Evolutionary conservation across 2,797 vertebrate genomes (phyloP), one percentile per base, ranked within the genome.

Genomic region (Hylomyscus alleni): DNA sequence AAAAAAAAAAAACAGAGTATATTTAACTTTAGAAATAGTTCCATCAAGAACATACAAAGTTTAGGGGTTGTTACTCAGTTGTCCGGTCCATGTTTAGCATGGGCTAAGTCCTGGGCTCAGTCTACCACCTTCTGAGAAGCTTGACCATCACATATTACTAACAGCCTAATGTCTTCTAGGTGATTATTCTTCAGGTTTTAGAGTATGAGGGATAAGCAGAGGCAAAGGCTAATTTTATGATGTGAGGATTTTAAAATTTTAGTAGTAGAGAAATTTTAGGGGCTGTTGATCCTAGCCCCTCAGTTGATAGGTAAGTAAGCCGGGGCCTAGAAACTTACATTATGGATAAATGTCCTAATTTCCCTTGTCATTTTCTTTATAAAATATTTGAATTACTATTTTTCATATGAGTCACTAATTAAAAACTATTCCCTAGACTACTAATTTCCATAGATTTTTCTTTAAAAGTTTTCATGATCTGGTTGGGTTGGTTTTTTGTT

Each of bases 11-110:
- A 65, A 47, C 31, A 13, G 6, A 24, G 60, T 86, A 9, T 78
- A 40, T 86, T 90, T 88, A 56, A 81, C 60, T 89, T 93, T 89
- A 95, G 89, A 94, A 94, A 85, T 83, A 85, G 60, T 90, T 75
- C 22, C 77, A 75, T 93, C 54, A 83, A 86, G 89, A 91, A 52
- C 65, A 90, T 92, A 76, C 11, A 34, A 47, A 76, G 24, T 26
- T 72, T 20, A 85, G 15, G 6, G 44, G 29, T 67, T 50, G 82
- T 34, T 85, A 84, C 15, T 84, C 4, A n/a, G 40, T 34, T 56
- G 52, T 50, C 40, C 11, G 87, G 29, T 60, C 37, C n/a, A 20
- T 58, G 52, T 13, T 58, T 90, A 40, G 54, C 60, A 86, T 34
- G 81, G 60, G 40, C 19, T 24, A 60, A 47, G 72, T 12, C 56